Percentiles rank a stretch among this genome's conserved stretches.
Evolutionary conservation across 2,797 vertebrate species (phyloP).

Genomic region (Rhyacichthys aspro): DNA sequence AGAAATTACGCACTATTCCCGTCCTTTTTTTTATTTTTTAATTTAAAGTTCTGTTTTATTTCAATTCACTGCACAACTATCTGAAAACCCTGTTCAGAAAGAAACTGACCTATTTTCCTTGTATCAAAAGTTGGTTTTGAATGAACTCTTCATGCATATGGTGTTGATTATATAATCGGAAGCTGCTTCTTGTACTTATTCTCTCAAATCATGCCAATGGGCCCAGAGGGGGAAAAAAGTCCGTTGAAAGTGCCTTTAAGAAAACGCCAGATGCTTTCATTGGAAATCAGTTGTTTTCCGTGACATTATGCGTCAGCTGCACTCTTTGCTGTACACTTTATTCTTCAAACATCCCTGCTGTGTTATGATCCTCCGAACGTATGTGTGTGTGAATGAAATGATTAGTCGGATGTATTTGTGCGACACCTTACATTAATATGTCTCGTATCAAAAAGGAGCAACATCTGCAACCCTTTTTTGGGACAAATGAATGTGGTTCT

Average conservation of each 20-base stretch:
- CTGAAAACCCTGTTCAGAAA: no score
- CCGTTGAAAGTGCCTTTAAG: constrained; percentile 34
- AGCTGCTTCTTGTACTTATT: constrained; percentile 41
- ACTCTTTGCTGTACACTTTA: constrained; percentile 5
- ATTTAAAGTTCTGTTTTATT: no score
- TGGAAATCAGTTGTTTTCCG: constrained; percentile 33
- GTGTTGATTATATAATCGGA: constrained; percentile 47
- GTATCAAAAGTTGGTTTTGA: not conserved
- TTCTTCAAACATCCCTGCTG: no score
- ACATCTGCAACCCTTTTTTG: no score
- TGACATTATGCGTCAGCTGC: constrained; percentile 41
- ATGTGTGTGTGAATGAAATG: no score
- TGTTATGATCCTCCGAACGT: no score
- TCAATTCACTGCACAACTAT: no score
- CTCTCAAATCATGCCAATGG: constrained; percentile 31
- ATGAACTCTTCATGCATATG: constrained; percentile 13
- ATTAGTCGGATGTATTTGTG: no score
- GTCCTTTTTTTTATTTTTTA: no score
- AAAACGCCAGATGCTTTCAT: constrained; percentile 57
- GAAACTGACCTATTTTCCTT: not conserved
- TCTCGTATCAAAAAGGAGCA: no score
- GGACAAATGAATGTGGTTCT: not conserved
- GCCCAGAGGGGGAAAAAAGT: constrained; percentile 45
- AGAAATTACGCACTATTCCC: no score
- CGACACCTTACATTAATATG: no score